Evolutionary conservation across 2,797 vertebrate species (phyloP).

Genomic region (Hyperoplus immaculatus): DNA sequence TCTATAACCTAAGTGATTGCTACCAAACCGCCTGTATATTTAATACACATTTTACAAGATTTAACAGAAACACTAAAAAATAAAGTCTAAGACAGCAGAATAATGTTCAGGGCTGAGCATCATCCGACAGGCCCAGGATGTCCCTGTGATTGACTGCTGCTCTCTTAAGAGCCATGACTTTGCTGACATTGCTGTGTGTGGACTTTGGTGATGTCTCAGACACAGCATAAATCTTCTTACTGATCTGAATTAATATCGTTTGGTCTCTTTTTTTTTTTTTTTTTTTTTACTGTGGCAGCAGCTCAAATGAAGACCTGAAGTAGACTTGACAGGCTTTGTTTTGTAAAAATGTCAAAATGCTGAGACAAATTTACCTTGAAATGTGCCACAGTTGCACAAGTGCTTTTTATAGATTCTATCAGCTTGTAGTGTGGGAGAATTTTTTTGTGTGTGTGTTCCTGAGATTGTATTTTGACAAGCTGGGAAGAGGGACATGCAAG

Average conservation of each 20-base stretch:
- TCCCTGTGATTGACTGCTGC: conserved; percentile 67
- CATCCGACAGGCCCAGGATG: conserved; percentile 45
- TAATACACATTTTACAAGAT: conserved; percentile 6
- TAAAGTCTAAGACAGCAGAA: conserved; percentile 6
- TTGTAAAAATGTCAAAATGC: conserved; percentile 78
- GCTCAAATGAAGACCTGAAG: conserved; percentile 73
- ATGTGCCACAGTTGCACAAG: conserved; percentile 67
- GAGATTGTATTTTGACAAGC: conserved; percentile 60
- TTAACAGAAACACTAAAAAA: neutral
- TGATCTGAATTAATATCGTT: conserved; percentile 63
- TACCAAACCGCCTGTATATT: neutral
- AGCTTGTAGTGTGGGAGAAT: conserved; percentile 42
- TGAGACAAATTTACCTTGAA: conserved; percentile 82
- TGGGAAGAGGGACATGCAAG: conserved; percentile 46
- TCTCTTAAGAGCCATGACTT: conserved; percentile 66
- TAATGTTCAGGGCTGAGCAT: conserved; percentile 22
- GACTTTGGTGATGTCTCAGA: conserved; percentile 63
- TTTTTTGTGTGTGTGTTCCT: conserved; percentile 25
- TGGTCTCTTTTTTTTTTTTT: conserved; percentile 41
- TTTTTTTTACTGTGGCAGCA: conserved; percentile 47
- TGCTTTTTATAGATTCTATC: conserved; percentile 76
- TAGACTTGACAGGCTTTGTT: conserved; percentile 81
- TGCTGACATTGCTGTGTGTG: conserved; percentile 67
- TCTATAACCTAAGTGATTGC: conserved; percentile 11
- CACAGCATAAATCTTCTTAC: conserved; percentile 50